Percentiles rank a stretch among this genome's conserved stretches.
Conservation (phyloP, 2,113 vertebrate genomes). For the Murina feae region DNA sequence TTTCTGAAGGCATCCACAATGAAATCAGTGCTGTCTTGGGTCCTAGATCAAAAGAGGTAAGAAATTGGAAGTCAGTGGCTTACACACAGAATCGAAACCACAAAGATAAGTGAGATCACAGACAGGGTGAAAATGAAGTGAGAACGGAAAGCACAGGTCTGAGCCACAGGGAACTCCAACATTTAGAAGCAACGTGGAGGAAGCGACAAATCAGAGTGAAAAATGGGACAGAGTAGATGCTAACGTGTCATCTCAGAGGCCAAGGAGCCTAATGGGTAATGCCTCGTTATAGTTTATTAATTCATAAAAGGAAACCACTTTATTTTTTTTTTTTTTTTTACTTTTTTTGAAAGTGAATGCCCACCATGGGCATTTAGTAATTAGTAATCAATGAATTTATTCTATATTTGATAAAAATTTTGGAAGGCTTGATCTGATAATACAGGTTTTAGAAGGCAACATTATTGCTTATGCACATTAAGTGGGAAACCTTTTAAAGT, state of each 20-base stretch:
- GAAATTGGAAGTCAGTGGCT: neutral
- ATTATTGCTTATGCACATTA: neutral
- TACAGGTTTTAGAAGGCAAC: neutral
- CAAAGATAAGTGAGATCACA: neutral
- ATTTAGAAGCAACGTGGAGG: neutral
- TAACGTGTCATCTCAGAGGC: neutral
- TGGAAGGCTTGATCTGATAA: neutral
- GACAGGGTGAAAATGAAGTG: neutral
- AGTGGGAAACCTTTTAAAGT: constrained; percentile 8
- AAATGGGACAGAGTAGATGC: neutral
- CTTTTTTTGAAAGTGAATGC: too few species aligned
- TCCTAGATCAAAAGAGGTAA: neutral
- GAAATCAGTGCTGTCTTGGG: neutral
- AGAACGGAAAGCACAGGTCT: neutral
- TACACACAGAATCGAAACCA: neutral
- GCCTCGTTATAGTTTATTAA: neutral
- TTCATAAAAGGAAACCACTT: neutral
- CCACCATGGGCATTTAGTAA: neutral
- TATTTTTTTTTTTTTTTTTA: too few species aligned
- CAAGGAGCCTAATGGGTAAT: neutral
- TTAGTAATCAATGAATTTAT: neutral
- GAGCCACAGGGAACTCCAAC: neutral
- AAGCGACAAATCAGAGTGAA: neutral
- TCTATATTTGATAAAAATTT: neutral
- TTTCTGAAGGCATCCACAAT: neutral